Evolutionary conservation across 2,113 vertebrate genomes (phyloP).

Genomic region (Malurus cyaneus): DNA sequence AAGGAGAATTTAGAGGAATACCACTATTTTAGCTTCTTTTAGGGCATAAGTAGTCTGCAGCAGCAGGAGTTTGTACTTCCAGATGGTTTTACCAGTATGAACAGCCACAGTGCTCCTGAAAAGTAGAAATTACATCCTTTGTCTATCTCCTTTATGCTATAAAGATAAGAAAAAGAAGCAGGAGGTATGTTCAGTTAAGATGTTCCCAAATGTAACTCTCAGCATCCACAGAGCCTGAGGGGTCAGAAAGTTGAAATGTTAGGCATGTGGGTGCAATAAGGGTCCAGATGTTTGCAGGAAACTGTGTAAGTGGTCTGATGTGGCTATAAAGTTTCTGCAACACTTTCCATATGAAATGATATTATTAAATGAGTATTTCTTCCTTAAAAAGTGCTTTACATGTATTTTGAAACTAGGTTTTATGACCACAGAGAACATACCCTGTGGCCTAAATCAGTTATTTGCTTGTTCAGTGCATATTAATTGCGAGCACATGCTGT

Average conservation of each 20-base stretch:
- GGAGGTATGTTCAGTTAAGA: background rate
- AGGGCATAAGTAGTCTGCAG: background rate
- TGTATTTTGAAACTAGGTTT: background rate
- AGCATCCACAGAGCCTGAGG: background rate
- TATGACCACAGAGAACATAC: background rate
- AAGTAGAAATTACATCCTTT: background rate
- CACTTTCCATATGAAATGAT: background rate
- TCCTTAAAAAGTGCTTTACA: background rate
- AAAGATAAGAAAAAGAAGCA: background rate
- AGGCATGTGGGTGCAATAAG: background rate
- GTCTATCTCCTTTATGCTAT: background rate
- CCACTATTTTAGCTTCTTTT: background rate
- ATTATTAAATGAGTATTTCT: background rate
- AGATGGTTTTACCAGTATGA: background rate
- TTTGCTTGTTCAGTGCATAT: background rate
- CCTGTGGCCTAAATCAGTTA: background rate
- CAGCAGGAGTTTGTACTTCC: background rate
- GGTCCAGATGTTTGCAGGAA: background rate
- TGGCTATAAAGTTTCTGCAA: background rate
- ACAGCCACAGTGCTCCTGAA: background rate
- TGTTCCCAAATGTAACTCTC: background rate
- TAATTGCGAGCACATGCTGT: background rate
- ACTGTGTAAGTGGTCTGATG: background rate
- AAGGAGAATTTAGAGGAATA: background rate
- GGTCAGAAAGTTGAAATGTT: background rate